phyloP scores from a whole-genome alignment of 2,797 vertebrate species.

The Tangara arthus region DNA sequence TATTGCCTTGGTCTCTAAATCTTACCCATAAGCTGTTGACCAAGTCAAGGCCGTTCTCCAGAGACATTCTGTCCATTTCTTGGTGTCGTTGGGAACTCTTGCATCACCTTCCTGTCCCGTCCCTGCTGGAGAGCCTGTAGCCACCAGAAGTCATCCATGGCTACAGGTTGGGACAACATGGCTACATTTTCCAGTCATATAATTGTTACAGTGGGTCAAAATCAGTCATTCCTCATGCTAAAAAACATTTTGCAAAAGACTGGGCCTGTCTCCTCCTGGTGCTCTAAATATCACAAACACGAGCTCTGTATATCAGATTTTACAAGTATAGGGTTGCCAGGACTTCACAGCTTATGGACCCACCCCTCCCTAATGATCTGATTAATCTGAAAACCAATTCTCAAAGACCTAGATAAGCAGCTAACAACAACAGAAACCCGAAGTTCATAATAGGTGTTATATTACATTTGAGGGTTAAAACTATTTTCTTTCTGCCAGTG shows the following conservation, averaged over 20 bases:
- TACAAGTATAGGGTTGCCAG: not conserved
- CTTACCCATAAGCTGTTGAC: not conserved
- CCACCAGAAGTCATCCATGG: rapidly evolving
- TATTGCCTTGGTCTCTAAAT: not conserved
- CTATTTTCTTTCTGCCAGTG: not conserved
- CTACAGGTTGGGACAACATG: not conserved
- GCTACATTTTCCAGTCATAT: not conserved
- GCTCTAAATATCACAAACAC: not conserved
- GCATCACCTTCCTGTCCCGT: not conserved
- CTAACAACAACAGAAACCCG: not conserved
- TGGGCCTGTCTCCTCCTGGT: not conserved
- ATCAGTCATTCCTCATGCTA: not conserved
- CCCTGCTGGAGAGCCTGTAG: not conserved
- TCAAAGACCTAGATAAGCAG: not conserved
- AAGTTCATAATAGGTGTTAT: not conserved
- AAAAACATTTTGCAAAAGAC: not conserved
- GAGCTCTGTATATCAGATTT: not conserved
- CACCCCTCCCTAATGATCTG: not conserved
- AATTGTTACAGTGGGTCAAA: not conserved
- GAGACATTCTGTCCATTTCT: too few relatives aligned
- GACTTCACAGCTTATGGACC: not conserved
- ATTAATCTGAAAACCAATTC: not conserved
- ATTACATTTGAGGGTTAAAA: not conserved
- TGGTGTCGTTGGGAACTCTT: rapidly evolving
- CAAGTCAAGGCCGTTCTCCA: not conserved